Conservation (phyloP, 2,797 vertebrate genomes). For the Mormyrops attenuatus region DNA sequence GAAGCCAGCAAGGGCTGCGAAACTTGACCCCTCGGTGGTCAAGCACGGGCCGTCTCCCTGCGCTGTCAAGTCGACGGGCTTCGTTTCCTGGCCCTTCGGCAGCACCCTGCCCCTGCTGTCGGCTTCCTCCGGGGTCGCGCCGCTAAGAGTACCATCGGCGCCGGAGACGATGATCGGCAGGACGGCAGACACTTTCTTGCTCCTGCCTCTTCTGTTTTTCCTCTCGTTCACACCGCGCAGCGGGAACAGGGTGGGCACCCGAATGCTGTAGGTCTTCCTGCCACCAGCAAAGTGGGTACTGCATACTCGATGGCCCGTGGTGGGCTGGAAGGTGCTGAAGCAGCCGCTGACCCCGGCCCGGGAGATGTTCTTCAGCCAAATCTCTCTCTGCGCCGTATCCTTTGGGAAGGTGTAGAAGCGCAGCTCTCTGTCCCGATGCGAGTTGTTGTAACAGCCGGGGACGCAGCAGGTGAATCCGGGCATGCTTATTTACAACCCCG, state of each 20-base stretch:
- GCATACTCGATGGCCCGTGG: constrained; percentile 91
- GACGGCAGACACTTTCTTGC: constrained; percentile 60
- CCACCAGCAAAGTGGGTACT: constrained; percentile 92
- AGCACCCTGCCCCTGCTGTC: constrained; percentile 20
- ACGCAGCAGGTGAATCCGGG: constrained; percentile 97
- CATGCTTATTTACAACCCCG: constrained; percentile 56
- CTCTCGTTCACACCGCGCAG: constrained; percentile 88
- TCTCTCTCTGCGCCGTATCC: constrained; percentile 79
- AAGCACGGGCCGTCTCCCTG: constrained; percentile 47
- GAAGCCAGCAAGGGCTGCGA: constrained; percentile 45
- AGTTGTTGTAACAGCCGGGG: constrained; percentile 97
- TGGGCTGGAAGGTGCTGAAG: constrained; percentile 96
- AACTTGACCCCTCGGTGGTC: constrained; percentile 32
- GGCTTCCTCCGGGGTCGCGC: constrained; percentile 26
- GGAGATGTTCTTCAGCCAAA: constrained; percentile 96
- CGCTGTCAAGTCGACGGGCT: constrained; percentile 67
- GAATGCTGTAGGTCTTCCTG: constrained; percentile 87
- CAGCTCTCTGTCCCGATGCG: constrained; percentile 86
- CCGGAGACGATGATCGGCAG: constrained; percentile 29
- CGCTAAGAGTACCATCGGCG: constrained; percentile 20
- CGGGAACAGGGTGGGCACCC: constrained; percentile 89
- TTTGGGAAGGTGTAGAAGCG: constrained; percentile 97
- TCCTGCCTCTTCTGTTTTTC: constrained; percentile 68
- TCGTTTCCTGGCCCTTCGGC: constrained; percentile 45
- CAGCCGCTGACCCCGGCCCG: constrained; percentile 93